phyloP scores from a whole-genome alignment of 2,888 invertebrate species.

The Ormyrus rosae region DNA sequence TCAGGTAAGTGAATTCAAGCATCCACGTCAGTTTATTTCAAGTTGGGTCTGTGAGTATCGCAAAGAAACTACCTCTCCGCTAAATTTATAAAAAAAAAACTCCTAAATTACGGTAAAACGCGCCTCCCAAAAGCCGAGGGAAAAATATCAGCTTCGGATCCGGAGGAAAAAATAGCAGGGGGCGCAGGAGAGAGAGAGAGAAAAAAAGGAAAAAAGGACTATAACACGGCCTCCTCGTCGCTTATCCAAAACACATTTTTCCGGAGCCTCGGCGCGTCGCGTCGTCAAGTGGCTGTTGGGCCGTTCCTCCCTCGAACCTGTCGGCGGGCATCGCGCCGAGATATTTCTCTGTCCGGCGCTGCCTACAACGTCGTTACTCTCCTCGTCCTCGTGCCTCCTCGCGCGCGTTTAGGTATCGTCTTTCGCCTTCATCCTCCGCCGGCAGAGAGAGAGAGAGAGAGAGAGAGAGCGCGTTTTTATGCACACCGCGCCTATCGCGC shows the following conservation, averaged over 20 bases:
- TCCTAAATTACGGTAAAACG: too few relatives aligned
- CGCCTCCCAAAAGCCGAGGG: neutral
- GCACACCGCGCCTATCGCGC: constrained; percentile 17
- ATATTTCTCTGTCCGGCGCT: constrained; percentile 52
- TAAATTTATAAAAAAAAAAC: too few relatives aligned
- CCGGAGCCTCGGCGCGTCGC: neutral
- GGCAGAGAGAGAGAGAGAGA: too few relatives aligned
- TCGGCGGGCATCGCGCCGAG: constrained; percentile 35
- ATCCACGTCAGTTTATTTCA: neutral
- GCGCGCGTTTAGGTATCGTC: constrained; percentile 44
- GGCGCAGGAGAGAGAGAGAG: constrained; percentile 5
- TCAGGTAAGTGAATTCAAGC: constrained; percentile 34
- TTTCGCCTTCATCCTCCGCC: constrained; percentile 37
- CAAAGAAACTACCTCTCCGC: too few relatives aligned
- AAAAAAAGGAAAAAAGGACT: neutral
- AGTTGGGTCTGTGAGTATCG: too few relatives aligned
- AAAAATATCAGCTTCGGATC: neutral
- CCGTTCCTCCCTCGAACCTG: constrained; percentile 17
- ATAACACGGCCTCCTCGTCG: neutral
- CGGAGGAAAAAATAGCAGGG: neutral
- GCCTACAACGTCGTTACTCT: constrained; percentile 53
- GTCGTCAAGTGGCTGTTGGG: neutral
- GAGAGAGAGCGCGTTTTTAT: constrained; percentile 18
- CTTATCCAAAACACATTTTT: constrained; percentile 54
- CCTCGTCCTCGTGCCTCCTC: constrained; percentile 1